Base-by-base conservation (phyloP, 2,888 invertebrate genomes). In the Archaeoteleia sp. region DNA sequence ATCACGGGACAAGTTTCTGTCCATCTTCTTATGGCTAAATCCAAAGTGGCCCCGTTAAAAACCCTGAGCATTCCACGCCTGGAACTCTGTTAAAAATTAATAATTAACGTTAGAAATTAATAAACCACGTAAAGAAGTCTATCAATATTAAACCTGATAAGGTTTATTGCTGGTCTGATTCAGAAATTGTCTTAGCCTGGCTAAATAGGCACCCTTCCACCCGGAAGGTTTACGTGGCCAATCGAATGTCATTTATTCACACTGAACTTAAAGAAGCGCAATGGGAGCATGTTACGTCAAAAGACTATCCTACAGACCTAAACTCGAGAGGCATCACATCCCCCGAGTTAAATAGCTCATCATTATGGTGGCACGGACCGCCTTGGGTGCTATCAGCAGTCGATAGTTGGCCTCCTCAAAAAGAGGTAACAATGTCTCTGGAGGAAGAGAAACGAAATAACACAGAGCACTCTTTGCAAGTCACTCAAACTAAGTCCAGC, bases 21-120 rank as follows among this genome's bases (percentile, higher is more conserved):
- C 0, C 7, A 14, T 4, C 20, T 55, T 2, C 7, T 65, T 23
- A 48, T 55, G 17, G 40, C 65, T 0, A 67, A 63, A 27, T 48
- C 51, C 0, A 61, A 42, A 25, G 63, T 71, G 1, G 69, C 71
- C 0, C 71, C 71, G 0, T 6, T 67, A 5, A 62, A 71, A 20
- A 13, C 14, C 6, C 15, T 54, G n/a, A 58, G 58, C 2, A 45
- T 70, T 4, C 69, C 71, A 1, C 42, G 57, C 9, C 29, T 73
- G 5, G 69, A 71, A 43, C 46, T 69, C 1, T 65, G 66, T 6
- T 39, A 45, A 0, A 17, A 12, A 17, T 43, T 49, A 9, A 12
- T 58, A 1, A 23, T 54, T n/a, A n/a, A n/a, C n/a, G n/a, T n/a
- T n/a, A n/a, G 5, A 53, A 46, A 35, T 17, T 72, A 3, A 27